Evolutionary conservation across 2,888 invertebrate genomes (phyloP), one percentile per base, ranked within the genome.

Genomic region (Eupithecia centaureata): DNA sequence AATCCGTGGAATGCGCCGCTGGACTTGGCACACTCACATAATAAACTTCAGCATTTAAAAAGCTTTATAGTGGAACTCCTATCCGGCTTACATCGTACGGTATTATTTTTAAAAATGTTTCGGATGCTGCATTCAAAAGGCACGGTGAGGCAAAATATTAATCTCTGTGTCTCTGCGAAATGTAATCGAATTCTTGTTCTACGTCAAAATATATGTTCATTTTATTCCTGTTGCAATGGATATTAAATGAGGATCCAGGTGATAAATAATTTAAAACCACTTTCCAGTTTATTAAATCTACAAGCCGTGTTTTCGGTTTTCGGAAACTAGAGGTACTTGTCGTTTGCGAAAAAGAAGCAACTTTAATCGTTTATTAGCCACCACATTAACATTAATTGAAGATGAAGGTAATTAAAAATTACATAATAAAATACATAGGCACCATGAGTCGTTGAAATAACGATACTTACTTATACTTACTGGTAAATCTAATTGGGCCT

Each of bases 21-120:
- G 62, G 61, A 64, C 65, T 67, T 61, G 67, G 62, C 67, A 65
- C 58, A 58, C 63, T 68, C 63, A 61, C 61, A 66, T 63, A 61
- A 63, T 61, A 58, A 71, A 66, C 61, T 71, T 68, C 27, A 66
- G 63, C 66, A 61, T 65, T 63, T 66, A 66, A 68, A 71, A 71
- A 63, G 65, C 68, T 71, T 68, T 64, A 68, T 64, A 58, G 68
- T 63, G 65, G 61, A 61, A 61, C 42, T 47, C 32, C 32, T 28
- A 62, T 63, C 61, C 66, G 63, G 57, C 63, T 35, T 63, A 60
- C 61, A 61, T 66, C 57, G 63, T 62, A 42, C 56, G 60, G 60
- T 63, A 69, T 65, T 65, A 60, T 63, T 69, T 69, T 68, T 38
- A 63, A 63, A 65, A 69, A 61, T 51, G 38, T 69, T 64, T 54